Percentiles rank a stretch among this genome's conserved stretches.
phyloP scores from a whole-genome alignment of 2,888 invertebrate genomes.

The Limnephilus rhombicus region DNA sequence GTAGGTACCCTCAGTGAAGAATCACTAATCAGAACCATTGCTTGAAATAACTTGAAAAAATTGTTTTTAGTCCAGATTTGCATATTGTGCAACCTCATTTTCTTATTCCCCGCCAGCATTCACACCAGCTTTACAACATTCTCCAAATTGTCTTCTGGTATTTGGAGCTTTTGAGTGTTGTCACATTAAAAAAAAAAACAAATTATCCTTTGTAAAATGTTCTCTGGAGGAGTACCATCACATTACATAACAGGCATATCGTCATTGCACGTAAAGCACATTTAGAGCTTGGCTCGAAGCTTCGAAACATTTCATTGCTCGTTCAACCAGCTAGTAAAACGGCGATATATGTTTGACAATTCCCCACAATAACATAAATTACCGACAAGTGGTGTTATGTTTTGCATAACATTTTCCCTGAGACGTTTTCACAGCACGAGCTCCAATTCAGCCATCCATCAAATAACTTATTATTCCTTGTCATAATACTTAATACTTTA shows the following conservation, averaged over 20 bases:
- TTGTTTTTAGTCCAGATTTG: too few relatives aligned
- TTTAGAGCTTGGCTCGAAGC: neutral
- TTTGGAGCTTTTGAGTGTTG: neutral
- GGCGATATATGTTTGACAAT: slow-evolving; percentile 20
- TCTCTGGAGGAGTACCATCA: too few relatives aligned
- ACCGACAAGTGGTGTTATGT: slow-evolving; percentile 14
- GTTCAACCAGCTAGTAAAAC: slow-evolving; percentile 30
- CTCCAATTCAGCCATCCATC: slow-evolving; percentile 1
- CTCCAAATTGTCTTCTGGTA: neutral
- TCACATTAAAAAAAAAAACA: neutral
- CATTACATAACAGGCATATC: neutral
- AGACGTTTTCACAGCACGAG: slow-evolving; percentile 33
- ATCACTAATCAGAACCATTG: too few relatives aligned
- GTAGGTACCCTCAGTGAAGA: too few relatives aligned
- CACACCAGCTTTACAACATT: neutral
- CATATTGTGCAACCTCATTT: neutral
- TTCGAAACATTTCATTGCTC: slow-evolving; percentile 31
- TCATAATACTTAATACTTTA: neutral
- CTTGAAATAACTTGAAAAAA: too few relatives aligned
- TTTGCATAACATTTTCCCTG: slow-evolving; percentile 35
- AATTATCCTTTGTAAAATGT: neutral
- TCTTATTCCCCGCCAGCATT: neutral
- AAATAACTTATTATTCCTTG: neutral
- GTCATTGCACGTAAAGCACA: slow-evolving; percentile 2
- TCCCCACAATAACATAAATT: slow-evolving; percentile 40